phyloP scores from a whole-genome alignment of 2,888 invertebrate genomes.

The Clunio marinus region DNA sequence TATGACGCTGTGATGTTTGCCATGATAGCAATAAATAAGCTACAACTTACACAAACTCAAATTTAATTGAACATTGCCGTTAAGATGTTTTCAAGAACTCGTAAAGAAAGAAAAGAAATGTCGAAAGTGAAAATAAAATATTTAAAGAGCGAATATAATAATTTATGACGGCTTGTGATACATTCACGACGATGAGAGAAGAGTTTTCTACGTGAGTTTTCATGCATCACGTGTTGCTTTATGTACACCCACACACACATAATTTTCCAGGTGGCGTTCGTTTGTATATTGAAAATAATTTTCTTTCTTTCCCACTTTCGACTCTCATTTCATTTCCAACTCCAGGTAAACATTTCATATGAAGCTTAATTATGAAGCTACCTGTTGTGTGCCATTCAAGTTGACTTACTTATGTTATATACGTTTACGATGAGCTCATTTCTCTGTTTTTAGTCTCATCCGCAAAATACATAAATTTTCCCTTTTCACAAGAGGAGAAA shows the following conservation, averaged over 20 bases:
- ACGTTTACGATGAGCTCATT: neutral
- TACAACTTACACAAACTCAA: neutral
- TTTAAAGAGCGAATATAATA: constrained; percentile 29
- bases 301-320: neutral
- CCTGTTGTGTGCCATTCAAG: constrained; percentile 12
- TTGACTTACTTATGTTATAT: neutral
- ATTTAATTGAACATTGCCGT: neutral
- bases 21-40: neutral
- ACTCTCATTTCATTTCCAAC: neutral
- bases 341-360: neutral
- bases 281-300: constrained; percentile 12
- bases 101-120: neutral
- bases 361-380: constrained; percentile 24
- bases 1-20: too few species aligned
- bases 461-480: neutral
- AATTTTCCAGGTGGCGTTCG: neutral
- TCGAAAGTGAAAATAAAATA: constrained; percentile 30
- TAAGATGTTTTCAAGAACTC: neutral
- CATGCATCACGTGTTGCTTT: constrained; percentile 38
- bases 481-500: neutral
- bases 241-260: neutral
- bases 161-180: constrained; percentile 26
- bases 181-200: too few species aligned
- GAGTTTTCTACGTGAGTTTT: constrained; percentile 30
- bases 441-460: neutral